These are phyloP conservation scores for Benitochromis conjunctus DNA, from an alignment of 2,113 vertebrate species.

Conservation along the genomic window DNA sequence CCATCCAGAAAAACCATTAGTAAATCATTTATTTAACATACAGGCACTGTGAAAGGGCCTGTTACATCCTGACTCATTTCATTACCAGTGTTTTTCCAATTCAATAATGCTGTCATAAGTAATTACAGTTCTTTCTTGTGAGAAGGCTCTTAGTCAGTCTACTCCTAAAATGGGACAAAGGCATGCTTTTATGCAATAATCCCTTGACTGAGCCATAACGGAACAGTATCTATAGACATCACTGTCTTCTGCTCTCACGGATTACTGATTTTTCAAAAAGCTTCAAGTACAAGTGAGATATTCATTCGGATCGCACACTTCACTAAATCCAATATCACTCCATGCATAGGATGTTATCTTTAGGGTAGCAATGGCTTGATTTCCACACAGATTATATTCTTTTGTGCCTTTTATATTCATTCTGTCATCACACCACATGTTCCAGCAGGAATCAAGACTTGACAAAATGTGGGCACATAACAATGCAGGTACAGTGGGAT, in stretches of 20 bases:
- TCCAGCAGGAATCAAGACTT: slow-evolving; percentile 4
- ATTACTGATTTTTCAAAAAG: not conserved
- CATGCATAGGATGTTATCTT: not conserved
- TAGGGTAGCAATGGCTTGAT: not conserved
- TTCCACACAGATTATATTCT: not conserved
- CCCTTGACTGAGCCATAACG: not conserved
- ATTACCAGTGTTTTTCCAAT: not conserved
- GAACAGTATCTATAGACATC: not conserved
- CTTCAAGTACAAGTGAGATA: not conserved
- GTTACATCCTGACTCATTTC: not conserved
- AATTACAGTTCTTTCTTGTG: not conserved
- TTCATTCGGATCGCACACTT: not conserved
- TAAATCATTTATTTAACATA: not conserved
- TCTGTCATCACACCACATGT: not conserved
- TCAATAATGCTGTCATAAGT: not conserved
- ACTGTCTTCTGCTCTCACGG: not conserved
- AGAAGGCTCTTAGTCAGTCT: not conserved
- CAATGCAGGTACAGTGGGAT: not conserved
- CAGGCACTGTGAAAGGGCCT: not conserved
- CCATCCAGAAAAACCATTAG: not conserved
- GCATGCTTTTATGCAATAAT: not conserved
- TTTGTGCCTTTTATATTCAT: not conserved
- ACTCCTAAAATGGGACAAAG: not conserved
- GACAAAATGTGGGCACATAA: not conserved
- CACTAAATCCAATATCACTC: not conserved